Base-by-base conservation (phyloP, 2,888 invertebrate genomes). In the Drosophila robusta region DNA sequence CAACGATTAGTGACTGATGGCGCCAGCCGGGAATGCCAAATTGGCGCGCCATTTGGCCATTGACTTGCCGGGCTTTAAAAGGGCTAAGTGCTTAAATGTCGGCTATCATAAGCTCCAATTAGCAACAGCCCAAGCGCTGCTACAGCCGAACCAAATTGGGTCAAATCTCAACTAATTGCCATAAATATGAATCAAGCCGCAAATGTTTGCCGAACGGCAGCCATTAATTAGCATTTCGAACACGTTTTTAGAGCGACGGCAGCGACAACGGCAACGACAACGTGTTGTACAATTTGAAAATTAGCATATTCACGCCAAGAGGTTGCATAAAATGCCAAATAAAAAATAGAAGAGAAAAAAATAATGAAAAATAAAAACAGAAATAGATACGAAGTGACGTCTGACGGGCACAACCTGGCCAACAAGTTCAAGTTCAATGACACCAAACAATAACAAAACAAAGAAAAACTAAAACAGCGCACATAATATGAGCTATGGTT, bases 341-440 rank as follows among this genome's bases (percentile, higher is more conserved):
- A 45, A 75, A 84, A 75, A 61, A 45, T 22, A 34, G 4, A 26
- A 4, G 39, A 46, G n/a, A 51, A 26, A 38, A 36, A 69, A 50
- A 52, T 49, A 50, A 42, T 65, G 32, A 56, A 32, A 54, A 46
- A 57, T 22, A 46, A 32, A 57, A 39, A 65, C 36, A 34, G 36
- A 66, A 47, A 70, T 55, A 61, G 44, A 50, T 44, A 38, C 55
- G 66, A 51, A 64, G 56, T 60, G 73, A 64, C 61, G 65, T 58
- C 47, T 58, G 54, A 14, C 51, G 46, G 55, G 46, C 58, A 3
- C 42, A 38, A 55, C 22, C 57, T 62, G 72, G 52, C 75, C 70
- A 54, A 73, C 86, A 88, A 80, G 89, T 85, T 85, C 85, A 85
- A 85, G 85, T 85, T 85, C 85, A 85, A 85, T 85, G 85, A 85